Conservation (phyloP, 2,888 invertebrate genomes). For the Ectemnius continuus region DNA sequence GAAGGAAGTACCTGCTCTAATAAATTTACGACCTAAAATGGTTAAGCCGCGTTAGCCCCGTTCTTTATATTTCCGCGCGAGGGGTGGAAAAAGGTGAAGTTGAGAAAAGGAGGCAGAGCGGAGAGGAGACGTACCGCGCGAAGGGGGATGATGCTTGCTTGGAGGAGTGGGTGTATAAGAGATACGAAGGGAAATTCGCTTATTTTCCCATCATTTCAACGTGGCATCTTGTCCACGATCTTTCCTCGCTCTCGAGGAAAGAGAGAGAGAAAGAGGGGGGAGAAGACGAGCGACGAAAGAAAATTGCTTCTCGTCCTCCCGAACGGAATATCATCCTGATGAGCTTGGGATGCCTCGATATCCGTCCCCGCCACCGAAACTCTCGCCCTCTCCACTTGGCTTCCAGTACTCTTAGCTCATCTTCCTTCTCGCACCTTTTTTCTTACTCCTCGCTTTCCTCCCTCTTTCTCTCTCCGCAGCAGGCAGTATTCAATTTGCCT, state of each 20-base stretch:
- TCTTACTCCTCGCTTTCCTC: slow-evolving; percentile 18
- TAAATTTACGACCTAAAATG: slow-evolving; percentile 77
- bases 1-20: slow-evolving; percentile 71
- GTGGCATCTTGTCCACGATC: slow-evolving; percentile 73
- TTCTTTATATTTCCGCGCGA: slow-evolving; percentile 77
- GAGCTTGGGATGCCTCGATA: slow-evolving; percentile 68
- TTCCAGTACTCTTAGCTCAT: slow-evolving; percentile 24
- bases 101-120: slow-evolving; percentile 11
- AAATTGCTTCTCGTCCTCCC: slow-evolving; percentile 75
- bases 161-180: slow-evolving; percentile 56
- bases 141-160: slow-evolving; percentile 25
- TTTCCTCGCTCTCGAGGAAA: slow-evolving; percentile 69
- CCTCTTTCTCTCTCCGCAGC: slow-evolving; percentile 17
- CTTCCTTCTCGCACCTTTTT: slow-evolving; percentile 32
- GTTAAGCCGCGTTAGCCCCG: slow-evolving; percentile 76
- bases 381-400: background rate
- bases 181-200: slow-evolving; percentile 74
- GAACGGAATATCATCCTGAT: slow-evolving; percentile 75
- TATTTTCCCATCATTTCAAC: slow-evolving; percentile 76
- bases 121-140: background rate
- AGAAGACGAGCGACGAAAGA: slow-evolving; percentile 64
- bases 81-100: slow-evolving; percentile 28
- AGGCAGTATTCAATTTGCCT: slow-evolving; percentile 55
- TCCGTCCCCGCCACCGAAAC: slow-evolving; percentile 41
- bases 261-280: slow-evolving; percentile 1